Base-by-base conservation (phyloP, 1,140 invertebrate species). In the Heliconius nattereri region DNA sequence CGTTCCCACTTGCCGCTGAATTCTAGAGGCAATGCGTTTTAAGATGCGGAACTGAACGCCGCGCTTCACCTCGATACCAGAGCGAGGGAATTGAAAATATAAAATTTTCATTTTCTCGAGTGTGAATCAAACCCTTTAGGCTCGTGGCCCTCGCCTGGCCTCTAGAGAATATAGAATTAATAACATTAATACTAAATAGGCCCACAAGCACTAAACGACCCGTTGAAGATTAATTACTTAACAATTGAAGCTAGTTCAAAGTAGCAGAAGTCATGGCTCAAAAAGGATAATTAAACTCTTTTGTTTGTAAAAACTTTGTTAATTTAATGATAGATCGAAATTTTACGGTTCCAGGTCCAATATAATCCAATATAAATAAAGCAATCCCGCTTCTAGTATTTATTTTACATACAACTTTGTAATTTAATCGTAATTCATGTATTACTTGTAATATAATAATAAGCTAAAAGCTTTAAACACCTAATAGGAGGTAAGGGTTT, bases 141-240 rank as follows among this genome's bases (percentile, higher is more conserved):
- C 40, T 45, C 16, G 40, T 13, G 40, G 11, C 3, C 40, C 13
- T 6, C 16, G 20, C n/a, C 20, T 54, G 20, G 1, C 40, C 13
- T 16, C 52, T 54, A 54, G 19, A 54, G 20, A 54, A 57, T n/a
- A 57, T 57, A 52, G 1, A 52, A 52, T 57, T n/a, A 57, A 57
- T n/a, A 23, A 23, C 8, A 57, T 23, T 57, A 23, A 57, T n/a
- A 57, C 20, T 11, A 26, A 26, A 66, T 66, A 66, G 11, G 54
- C 74, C 66, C 37, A 60, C 13, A 75, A 74, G 72, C 72, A 52
- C 45, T 45, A 71, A 79, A 79, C 78, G 78, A 79, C 66, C 73
- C 78, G 73, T 75, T 75, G 29, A 75, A 79, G 60, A 79, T 79
- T 79, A 79, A 79, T 79, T 71, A 52, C 73, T 79, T 75, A 40